phyloP scores from a whole-genome alignment of 2,797 vertebrate species.

The Prunella strophiata region DNA sequence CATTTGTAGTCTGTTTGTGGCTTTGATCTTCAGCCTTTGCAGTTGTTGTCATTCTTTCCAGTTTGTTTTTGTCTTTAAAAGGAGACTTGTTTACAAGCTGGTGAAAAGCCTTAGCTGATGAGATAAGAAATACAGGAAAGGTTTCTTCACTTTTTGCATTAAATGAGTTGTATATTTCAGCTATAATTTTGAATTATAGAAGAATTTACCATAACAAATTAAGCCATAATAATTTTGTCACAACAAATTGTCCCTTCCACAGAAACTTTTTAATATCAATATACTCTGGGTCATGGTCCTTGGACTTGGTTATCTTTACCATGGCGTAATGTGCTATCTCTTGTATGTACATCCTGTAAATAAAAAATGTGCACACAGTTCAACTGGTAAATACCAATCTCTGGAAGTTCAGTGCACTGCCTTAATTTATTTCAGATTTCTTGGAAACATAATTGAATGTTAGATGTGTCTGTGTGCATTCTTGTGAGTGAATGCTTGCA shows the following conservation, averaged over 20 bases:
- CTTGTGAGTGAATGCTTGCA: neutral
- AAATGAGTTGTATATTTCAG: neutral
- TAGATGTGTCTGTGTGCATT: neutral
- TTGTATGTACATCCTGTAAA: neutral
- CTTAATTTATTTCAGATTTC: neutral
- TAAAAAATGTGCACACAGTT: neutral
- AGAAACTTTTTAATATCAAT: neutral
- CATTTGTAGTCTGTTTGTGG: neutral
- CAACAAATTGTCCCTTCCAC: neutral
- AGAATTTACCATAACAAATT: neutral
- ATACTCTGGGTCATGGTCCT: neutral
- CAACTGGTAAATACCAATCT: neutral
- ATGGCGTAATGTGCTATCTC: neutral
- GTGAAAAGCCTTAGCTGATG: neutral
- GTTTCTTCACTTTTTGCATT: neutral
- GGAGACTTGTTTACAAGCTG: neutral
- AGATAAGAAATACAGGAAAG: neutral
- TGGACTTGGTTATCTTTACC: neutral
- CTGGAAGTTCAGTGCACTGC: neutral
- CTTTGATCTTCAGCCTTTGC: neutral
- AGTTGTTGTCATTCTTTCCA: neutral
- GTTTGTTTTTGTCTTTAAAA: neutral
- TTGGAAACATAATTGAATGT: neutral
- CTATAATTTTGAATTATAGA: neutral
- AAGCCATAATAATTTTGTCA: neutral